phyloP scores from a whole-genome alignment of 2,797 vertebrate genomes.

The Scarus forsteni region DNA sequence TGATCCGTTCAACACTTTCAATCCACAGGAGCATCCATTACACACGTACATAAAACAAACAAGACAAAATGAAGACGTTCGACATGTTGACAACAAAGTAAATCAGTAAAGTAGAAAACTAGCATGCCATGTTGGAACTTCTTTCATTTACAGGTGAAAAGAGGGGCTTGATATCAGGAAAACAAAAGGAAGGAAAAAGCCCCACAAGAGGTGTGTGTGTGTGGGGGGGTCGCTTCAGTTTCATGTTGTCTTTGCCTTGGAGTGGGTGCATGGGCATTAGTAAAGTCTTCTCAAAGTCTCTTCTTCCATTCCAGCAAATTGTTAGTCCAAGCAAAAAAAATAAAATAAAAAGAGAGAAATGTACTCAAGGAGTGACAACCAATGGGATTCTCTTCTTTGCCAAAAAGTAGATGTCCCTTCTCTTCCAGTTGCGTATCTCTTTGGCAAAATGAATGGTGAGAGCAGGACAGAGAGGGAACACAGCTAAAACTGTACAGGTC shows the following conservation, averaged over 20 bases:
- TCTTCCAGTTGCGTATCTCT: slow-evolving; percentile 81
- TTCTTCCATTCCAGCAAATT: slow-evolving; percentile 69
- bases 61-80: slow-evolving; percentile 31
- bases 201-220: slow-evolving; percentile 27
- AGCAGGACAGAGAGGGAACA: slow-evolving; percentile 64
- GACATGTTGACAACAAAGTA: slow-evolving; percentile 52
- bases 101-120: slow-evolving; percentile 78
- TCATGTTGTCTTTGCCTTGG: slow-evolving; percentile 62
- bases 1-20: slow-evolving; percentile 55
- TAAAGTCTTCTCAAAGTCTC: slow-evolving; percentile 73
- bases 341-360: slow-evolving; percentile 32
- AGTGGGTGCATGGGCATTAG: slow-evolving; percentile 65
- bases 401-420: slow-evolving; percentile 69
- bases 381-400: slow-evolving; percentile 67
- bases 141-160: slow-evolving; percentile 75
- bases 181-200: slow-evolving; percentile 33
- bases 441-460: slow-evolving; percentile 86
- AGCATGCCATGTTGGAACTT: slow-evolving; percentile 75
- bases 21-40: slow-evolving; percentile 45
- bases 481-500: slow-evolving; percentile 78
- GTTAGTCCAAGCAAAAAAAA: slow-evolving; percentile 76
- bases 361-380: slow-evolving; percentile 61
- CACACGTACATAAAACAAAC: slow-evolving; percentile 33
- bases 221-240: slow-evolving; percentile 47
- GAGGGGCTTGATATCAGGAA: slow-evolving; percentile 32